These are phyloP conservation scores for Pollachius pollachius DNA, from an alignment of 2,113 vertebrate genomes.

Conservation along the genomic window DNA sequence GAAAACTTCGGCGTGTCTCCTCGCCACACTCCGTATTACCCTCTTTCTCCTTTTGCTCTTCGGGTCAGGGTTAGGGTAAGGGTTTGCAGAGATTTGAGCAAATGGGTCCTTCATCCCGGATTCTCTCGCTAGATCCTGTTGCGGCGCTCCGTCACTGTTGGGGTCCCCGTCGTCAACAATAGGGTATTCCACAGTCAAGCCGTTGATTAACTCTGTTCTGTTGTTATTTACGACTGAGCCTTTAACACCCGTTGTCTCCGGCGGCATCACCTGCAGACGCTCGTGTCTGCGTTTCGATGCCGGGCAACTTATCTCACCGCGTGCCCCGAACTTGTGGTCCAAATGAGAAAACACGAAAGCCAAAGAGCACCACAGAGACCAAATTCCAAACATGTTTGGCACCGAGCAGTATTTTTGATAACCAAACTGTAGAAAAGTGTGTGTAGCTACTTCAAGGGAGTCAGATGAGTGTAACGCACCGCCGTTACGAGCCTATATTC, in stretches of 20 bases:
- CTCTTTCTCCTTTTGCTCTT: slow-evolving; percentile 23
- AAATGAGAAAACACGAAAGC: slow-evolving; percentile 32
- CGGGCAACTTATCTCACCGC: slow-evolving; percentile 59
- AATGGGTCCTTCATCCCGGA: slow-evolving; percentile 9
- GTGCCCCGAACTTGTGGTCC: slow-evolving; percentile 45
- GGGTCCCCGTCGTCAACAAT: slow-evolving; percentile 4
- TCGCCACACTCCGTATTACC: slow-evolving; percentile 39
- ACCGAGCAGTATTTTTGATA: too few species aligned
- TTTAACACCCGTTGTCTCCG: slow-evolving; percentile 16
- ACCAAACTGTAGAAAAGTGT: too few species aligned
- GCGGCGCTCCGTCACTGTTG: slow-evolving; percentile 1
- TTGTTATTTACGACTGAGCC: slow-evolving; percentile 21
- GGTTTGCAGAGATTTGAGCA: slow-evolving; percentile 11
- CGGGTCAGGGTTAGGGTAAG: not conserved
- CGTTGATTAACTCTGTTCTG: slow-evolving; percentile 43
- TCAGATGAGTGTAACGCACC: slow-evolving; percentile 7
- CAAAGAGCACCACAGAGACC: slow-evolving; percentile 52
- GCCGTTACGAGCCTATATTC: slow-evolving; percentile 36
- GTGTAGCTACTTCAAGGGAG: too few species aligned
- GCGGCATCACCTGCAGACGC: slow-evolving; percentile 25
- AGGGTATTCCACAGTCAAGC: slow-evolving; percentile 12
- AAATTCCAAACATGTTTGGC: slow-evolving; percentile 49
- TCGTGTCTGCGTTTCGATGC: slow-evolving; percentile 34
- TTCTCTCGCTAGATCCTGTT: slow-evolving; percentile 2
- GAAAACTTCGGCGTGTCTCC: slow-evolving; percentile 30